phyloP scores from a whole-genome alignment of 2,888 invertebrate genomes.

The Mythimna impura region DNA sequence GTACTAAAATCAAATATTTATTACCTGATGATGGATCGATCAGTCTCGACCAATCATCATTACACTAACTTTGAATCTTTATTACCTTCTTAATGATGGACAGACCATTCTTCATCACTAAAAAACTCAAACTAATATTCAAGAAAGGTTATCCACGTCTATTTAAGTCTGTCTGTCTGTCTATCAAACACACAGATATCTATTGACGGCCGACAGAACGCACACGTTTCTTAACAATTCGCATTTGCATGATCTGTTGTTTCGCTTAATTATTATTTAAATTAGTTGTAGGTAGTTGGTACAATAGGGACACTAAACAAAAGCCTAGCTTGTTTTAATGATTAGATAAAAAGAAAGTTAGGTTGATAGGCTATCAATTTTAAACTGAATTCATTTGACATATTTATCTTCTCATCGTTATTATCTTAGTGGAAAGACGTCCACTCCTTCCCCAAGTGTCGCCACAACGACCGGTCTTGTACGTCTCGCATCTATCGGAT shows the following conservation, averaged over 20 bases:
- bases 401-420: no score
- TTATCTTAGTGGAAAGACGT: no score
- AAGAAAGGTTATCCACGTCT: constrained; percentile 31
- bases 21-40: background rate
- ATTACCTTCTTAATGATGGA: constrained; percentile 10
- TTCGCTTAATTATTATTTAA: constrained; percentile 44
- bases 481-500: no score
- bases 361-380: background rate
- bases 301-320: background rate
- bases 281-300: constrained; percentile 15
- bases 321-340: background rate
- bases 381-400: background rate
- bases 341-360: background rate
- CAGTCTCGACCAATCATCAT: background rate
- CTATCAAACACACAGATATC: constrained; percentile 32
- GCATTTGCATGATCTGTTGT: constrained; percentile 24
- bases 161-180: constrained; percentile 31
- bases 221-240: constrained; percentile 18
- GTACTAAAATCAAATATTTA: background rate
- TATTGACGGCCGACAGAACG: constrained; percentile 45
- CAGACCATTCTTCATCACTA: background rate
- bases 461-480: no score
- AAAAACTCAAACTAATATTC: constrained; percentile 6
- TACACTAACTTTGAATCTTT: background rate
- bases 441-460: no score